These are phyloP conservation scores for Cordilura impudica DNA, from an alignment of 2,888 invertebrate genomes.

Conservation along the genomic window DNA sequence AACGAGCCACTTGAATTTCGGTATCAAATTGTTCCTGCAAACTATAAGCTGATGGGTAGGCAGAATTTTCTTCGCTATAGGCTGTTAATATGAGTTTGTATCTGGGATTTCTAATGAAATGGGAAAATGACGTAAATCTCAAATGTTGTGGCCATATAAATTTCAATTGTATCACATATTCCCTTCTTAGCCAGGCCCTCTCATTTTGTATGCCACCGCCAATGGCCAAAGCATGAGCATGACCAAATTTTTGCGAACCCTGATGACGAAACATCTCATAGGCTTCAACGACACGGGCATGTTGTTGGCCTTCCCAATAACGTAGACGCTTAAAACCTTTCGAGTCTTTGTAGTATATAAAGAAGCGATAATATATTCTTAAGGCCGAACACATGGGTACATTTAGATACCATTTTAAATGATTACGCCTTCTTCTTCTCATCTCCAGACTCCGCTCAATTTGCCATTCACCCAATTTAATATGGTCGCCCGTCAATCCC, in stretches of 20 bases:
- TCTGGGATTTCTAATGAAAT: conserved; percentile 76
- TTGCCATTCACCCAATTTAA: conserved; percentile 85
- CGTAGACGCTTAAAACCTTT: conserved; percentile 69
- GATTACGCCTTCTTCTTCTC: conserved; percentile 73
- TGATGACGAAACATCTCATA: conserved; percentile 68
- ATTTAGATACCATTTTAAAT: conserved; percentile 81
- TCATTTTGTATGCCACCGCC: conserved; percentile 78
- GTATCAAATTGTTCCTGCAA: conserved; percentile 61
- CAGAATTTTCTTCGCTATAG: conserved; percentile 53
- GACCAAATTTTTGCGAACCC: conserved; percentile 68
- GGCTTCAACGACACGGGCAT: conserved; percentile 71
- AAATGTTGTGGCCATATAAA: conserved; percentile 86
- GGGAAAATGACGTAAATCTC: conserved; percentile 78
- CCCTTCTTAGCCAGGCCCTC: conserved; percentile 88
- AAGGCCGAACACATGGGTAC: conserved; percentile 81
- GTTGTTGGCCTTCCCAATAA: conserved; percentile 80
- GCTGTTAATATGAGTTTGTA: conserved; percentile 46
- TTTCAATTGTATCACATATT: conserved; percentile 87
- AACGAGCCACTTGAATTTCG: conserved; percentile 69
- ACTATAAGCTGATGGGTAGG: not conserved
- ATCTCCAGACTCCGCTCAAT: conserved; percentile 80
- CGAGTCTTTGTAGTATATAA: conserved; percentile 68
- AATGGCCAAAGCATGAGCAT: conserved; percentile 67
- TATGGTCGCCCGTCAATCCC: conserved; percentile 85
- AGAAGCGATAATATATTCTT: conserved; percentile 76